Conservation (phyloP, 2,888 invertebrate genomes). For the Drosophila neotestacea region DNA sequence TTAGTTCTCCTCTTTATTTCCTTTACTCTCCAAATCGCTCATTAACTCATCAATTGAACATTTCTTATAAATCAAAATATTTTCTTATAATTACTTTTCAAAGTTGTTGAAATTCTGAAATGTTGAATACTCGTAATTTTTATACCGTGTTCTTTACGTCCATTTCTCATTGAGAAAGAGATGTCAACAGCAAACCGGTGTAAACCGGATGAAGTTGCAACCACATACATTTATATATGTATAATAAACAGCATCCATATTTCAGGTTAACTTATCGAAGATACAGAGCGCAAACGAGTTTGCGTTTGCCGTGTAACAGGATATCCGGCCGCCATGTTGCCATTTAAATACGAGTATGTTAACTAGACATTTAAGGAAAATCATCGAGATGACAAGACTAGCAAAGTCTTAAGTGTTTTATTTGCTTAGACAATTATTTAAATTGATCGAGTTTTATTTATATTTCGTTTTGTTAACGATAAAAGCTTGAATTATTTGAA, state of each 20-base stretch:
- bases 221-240: neutral
- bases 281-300: conserved; percentile 5
- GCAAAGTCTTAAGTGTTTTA: no score
- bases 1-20: no score
- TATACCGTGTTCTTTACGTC: neutral
- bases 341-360: neutral
- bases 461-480: no score
- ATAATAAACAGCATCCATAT: neutral
- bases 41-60: no score
- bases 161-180: conserved; percentile 11
- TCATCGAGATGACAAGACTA: neutral
- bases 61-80: no score
- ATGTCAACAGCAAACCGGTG: neutral
- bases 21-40: no score
- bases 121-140: no score
- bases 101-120: no score
- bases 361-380: neutral
- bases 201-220: conserved; percentile 7
- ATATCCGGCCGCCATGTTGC: conserved; percentile 36
- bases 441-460: neutral
- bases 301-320: conserved; percentile 12
- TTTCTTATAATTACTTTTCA: no score
- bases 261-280: neutral
- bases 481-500: no score
- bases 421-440: neutral